Evolutionary conservation across 1,140 invertebrate genomes (phyloP), one percentile per base, ranked within the genome.

Genomic region (Panagrolaimus sp.): DNA sequence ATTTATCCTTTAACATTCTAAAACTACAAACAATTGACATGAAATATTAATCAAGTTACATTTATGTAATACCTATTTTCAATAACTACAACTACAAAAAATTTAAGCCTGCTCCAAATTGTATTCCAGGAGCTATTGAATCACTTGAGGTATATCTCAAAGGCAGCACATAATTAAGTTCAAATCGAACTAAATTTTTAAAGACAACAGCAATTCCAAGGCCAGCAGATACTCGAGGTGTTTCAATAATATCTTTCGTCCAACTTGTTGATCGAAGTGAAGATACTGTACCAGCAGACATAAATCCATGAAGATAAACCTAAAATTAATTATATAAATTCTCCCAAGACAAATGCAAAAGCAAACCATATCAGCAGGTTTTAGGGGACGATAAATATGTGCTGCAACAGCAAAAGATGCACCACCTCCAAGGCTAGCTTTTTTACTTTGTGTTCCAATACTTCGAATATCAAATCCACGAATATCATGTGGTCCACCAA

Each of bases 151-250:
- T 68, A 38, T 69, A 72, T 65, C 78, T 73, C 38, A 82, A 48
- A n/a, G 80, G 79, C 7, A 70, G 44, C 32, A 81, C 80, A 65
- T 83, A 83, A 68, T 82, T 83, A 28, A 82, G 69, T 65, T 82
- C 79, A 44, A 82, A 65, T 44, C 80, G 76, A 66, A 78, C 69
- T 26, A 73, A 71, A 55, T 82, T 70, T 24, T 71, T 73, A 52
- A 81, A 75, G 1, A 77, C 65, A 26, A 81, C 66, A 21, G 77
- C 58, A 15, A 82, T 12, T 0, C 79, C 80, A 17, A 79, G 14
- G 6, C 80, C 80, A 1, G 72, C 75, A 17, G 78, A 75, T 45
- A 77, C 69, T 46, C 80, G 70, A 15, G 68, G 71, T 15, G 65
- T 67, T 44, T 76, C 77, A 43, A 74, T 28, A 14, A 83, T 43